These are phyloP conservation scores for Channa maculata DNA, from an alignment of 2,113 vertebrate species.

Conservation along the genomic window DNA sequence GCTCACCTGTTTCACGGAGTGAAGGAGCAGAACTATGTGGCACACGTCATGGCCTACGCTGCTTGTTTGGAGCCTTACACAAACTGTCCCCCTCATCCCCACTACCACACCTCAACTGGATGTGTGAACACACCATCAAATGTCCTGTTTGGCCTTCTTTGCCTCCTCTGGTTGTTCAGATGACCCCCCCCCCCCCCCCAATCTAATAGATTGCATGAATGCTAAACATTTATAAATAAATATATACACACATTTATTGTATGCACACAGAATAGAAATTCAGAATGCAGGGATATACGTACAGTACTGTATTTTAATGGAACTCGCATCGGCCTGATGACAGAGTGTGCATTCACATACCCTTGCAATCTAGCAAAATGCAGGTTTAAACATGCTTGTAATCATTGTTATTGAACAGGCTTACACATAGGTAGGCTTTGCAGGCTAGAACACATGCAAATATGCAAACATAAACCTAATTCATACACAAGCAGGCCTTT, in stretches of 20 bases:
- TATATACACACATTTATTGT: slow-evolving; percentile 17
- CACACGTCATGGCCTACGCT: slow-evolving; percentile 86
- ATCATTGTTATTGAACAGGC: slow-evolving; percentile 16
- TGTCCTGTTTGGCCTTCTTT: slow-evolving; percentile 54
- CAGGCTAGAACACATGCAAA: slow-evolving; percentile 3
- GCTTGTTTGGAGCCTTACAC: slow-evolving; percentile 84
- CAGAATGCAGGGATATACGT: slow-evolving; percentile 31
- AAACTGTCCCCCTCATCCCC: slow-evolving; percentile 72
- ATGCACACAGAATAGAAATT: slow-evolving; percentile 2
- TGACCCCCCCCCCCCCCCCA: slow-evolving; percentile 60
- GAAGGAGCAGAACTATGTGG: slow-evolving; percentile 87
- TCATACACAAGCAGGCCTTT: background rate
- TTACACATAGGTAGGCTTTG: slow-evolving; percentile 5
- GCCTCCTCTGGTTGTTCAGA: slow-evolving; percentile 71
- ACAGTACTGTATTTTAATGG: slow-evolving; percentile 28
- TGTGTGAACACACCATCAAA: slow-evolving; percentile 10
- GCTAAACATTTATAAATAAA: slow-evolving; percentile 8
- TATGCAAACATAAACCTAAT: slow-evolving; percentile 19
- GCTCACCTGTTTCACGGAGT: slow-evolving; percentile 86
- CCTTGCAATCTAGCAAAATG: background rate
- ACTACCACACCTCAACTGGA: slow-evolving; percentile 23
- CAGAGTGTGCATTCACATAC: background rate
- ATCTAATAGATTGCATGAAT: slow-evolving; percentile 16
- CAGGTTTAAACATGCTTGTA: slow-evolving; percentile 7
- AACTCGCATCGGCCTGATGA: background rate